Base-by-base conservation (phyloP, 2,888 invertebrate species). In the Noctua janthina region DNA sequence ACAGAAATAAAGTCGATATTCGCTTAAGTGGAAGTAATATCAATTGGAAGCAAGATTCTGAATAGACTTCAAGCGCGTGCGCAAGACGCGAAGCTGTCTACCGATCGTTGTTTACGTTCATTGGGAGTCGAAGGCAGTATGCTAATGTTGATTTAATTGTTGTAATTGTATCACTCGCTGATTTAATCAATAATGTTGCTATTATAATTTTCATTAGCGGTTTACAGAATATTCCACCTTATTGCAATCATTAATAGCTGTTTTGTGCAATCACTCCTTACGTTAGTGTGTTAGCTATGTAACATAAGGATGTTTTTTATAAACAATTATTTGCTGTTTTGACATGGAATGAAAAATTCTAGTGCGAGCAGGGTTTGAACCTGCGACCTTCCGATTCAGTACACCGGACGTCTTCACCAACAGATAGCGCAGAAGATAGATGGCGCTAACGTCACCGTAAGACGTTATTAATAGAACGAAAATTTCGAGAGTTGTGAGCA, bases 81-180 rank as follows among this genome's bases (percentile, higher is more conserved):
- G 84, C 85, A 17, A 29, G 68, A 69, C 70, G 71, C 76, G 66
- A 69, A 79, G 70, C 76, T 79, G 79, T 84, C 84, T 79, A 59
- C 51, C 66, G 73, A 76, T 68, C 23, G 79, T 76, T 85, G 81
- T 85, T 85, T 83, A 86, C 76, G 71, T 78, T 84, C 62, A 75
- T 54, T 74, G 43, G 35, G 13, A 56, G n/a, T 68, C n/a, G 66
- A 49, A 68, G 73, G 74, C 39, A 64, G 43, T 81, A 84, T 84
- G 77, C 72, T 51, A 78, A 85, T 87, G 1, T 29, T 4, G 29
- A 43, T 77, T 64, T 67, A 35, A 70, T 74, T 64, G 13, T 76
- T 11, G 51, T 70, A 64, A 76, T 78, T 49, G 66, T 86, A 62
- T 82, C 85, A 71, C 2, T 43, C n/a, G 13, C 23, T n/a, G 51